These are phyloP conservation scores for Nesometra sesokonis DNA, from an alignment of 35 echinoderm and acorn worm genomes.

Conservation along the genomic window DNA sequence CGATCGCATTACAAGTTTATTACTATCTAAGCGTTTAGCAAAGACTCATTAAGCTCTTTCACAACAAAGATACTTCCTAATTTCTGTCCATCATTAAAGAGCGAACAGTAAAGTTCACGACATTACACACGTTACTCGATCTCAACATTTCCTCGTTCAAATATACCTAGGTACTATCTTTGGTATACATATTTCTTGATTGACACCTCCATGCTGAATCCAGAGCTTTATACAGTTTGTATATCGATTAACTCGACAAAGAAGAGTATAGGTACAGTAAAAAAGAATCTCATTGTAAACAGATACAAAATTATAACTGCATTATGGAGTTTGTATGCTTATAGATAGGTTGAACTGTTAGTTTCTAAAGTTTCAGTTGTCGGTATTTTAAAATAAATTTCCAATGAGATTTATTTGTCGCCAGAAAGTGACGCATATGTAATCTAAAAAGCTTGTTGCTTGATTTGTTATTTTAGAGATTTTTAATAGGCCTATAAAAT, in stretches of 20 bases:
- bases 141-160: not conserved
- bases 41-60: not conserved
- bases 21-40: not conserved
- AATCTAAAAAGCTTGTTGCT: no score
- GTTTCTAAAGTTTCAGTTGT: not conserved
- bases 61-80: not conserved
- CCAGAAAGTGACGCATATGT: no score
- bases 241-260: not conserved
- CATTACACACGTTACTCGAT: not conserved
- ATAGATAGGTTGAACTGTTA: not conserved
- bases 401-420: no score
- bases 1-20: not conserved
- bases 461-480: no score
- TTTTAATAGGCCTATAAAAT: no score
- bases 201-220: not conserved
- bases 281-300: not conserved
- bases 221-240: not conserved
- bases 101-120: not conserved
- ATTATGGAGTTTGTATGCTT: not conserved
- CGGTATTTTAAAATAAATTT: not conserved
- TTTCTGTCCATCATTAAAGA: not conserved
- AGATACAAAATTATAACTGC: not conserved
- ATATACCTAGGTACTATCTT: not conserved
- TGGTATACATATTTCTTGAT: not conserved
- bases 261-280: not conserved